Evolutionary conservation across 1,140 invertebrate genomes (phyloP).

Genomic region (Condylostylus longicornis): DNA sequence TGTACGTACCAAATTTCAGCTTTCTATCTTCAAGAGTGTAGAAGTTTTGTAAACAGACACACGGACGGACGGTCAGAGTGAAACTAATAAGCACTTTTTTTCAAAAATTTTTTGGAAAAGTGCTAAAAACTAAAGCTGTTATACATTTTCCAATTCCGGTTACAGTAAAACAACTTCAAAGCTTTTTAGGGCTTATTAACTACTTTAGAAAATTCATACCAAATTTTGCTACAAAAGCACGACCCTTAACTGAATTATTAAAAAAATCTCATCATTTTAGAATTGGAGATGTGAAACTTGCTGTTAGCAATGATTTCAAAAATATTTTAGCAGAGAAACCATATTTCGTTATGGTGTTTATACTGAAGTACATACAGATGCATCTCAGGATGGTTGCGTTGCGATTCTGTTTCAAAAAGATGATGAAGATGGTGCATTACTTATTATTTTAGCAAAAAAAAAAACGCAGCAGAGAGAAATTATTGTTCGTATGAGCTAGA

Average conservation of each 20-base stretch:
- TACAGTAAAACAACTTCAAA: constrained; percentile 16
- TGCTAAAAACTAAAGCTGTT: constrained; percentile 21
- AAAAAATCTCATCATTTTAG: constrained; percentile 5
- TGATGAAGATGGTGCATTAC: neutral
- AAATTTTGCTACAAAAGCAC: constrained; percentile 13
- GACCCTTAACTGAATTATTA: constrained; percentile 12
- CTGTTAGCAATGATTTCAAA: constrained; percentile 8
- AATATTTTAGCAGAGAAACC: neutral
- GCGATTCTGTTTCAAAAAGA: constrained; percentile 8
- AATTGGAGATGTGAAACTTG: neutral
- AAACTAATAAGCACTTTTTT: no score
- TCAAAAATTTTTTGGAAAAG: no score
- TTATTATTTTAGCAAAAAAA: neutral
- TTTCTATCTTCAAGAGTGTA: no score
- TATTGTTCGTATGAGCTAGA: no score
- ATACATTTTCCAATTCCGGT: constrained; percentile 15
- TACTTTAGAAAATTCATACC: constrained; percentile 24
- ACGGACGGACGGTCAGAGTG: no score
- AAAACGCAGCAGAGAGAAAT: no score
- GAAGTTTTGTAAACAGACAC: no score
- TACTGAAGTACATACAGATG: constrained; percentile 10
- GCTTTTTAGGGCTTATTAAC: constrained; percentile 19
- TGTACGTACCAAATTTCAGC: no score
- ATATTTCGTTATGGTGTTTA: constrained; percentile 10
- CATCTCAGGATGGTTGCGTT: no score